Evolutionary conservation across 23 tunicate species (phyloP), one percentile per base, ranked within the genome.

Genomic region (Aplidium turbinatum): DNA sequence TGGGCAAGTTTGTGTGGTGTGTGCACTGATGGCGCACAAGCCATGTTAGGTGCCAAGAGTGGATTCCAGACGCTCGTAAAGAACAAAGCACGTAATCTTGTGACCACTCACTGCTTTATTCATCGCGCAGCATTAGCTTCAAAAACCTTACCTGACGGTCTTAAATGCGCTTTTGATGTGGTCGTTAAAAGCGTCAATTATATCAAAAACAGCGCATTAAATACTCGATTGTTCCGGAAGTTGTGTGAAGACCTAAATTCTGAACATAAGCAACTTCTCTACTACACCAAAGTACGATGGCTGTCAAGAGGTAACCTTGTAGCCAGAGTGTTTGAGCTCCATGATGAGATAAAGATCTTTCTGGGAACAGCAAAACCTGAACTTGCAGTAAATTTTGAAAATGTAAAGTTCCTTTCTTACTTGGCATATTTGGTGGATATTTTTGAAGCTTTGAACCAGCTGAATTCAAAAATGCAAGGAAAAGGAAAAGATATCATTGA

Each of bases 291-390:
- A 65, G 50, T 35, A 23, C 72, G 48, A 65, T 65, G 72, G 50
- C 72, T 65, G 72, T 65, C 72, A 65, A 36, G 50, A 65, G 66
- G 66, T 3, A 73, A 54, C 78, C 47, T 54, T 73, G 64, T 55
- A 55, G 64, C 78, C 64, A 73, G 78, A 73, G 47, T 54, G 65
- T 73, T 73, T 55, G 78, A 73, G 66, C 78, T 73, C 78, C 78
- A 50, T 31, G 66, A 73, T 31, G 66, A 73, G 33, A 54, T 73
- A 55, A 55, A 54, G 47, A 33, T 32, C 47, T 73, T 73, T 73
- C 26, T 73, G 26, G 25, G 35, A 53, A 33, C 65, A 53, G 78
- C 65, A 55, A 73, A 54, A 54, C 66, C 78, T 54, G 78, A 73
- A 55, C 65, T 73, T 33, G 78, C 45, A 73, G 66, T 73, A 31